Conservation (phyloP, 1,140 invertebrate genomes). For the Aporrectodea caliginosa region DNA sequence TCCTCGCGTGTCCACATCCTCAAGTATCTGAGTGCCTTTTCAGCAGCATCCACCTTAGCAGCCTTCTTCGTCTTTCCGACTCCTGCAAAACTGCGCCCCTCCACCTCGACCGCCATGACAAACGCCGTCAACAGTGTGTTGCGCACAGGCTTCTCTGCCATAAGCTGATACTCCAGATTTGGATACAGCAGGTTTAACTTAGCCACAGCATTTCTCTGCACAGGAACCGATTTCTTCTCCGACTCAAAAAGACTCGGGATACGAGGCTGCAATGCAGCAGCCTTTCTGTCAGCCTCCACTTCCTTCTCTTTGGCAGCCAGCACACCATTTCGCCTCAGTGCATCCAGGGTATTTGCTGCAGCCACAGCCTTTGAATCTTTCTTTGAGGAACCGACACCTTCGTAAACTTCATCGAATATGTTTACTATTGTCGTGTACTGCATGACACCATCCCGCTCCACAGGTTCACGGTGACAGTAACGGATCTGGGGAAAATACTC, state of each 20-base stretch:
- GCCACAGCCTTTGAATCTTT: slow-evolving; percentile 8
- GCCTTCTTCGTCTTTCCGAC: slow-evolving; percentile 18
- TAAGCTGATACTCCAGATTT: slow-evolving; percentile 7
- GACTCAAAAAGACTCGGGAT: slow-evolving; percentile 15
- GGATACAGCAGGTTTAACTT: slow-evolving; percentile 12
- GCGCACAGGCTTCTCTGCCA: slow-evolving; percentile 16
- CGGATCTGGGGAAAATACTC: slow-evolving; percentile 13
- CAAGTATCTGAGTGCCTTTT: slow-evolving; percentile 19
- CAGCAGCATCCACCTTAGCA: slow-evolving; percentile 17
- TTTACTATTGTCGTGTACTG: background rate
- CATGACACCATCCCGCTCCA: background rate
- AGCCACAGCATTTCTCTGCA: slow-evolving; percentile 1
- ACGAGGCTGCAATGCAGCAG: slow-evolving; percentile 9
- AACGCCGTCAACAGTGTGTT: slow-evolving; percentile 16
- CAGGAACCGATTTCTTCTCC: background rate
- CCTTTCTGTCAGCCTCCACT: background rate
- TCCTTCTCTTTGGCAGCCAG: slow-evolving; percentile 6
- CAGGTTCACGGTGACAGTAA: background rate
- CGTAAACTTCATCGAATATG: slow-evolving; percentile 13
- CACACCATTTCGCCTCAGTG: slow-evolving; percentile 4
- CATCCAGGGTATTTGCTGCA: background rate
- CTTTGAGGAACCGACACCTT: slow-evolving; percentile 5
- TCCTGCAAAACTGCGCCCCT: slow-evolving; percentile 1
- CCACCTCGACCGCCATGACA: background rate
- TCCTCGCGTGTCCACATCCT: slow-evolving; percentile 8